These are phyloP conservation scores for Microctenopoma steveboyesi DNA, from an alignment of 2,797 vertebrate genomes.

Conservation along the genomic window DNA sequence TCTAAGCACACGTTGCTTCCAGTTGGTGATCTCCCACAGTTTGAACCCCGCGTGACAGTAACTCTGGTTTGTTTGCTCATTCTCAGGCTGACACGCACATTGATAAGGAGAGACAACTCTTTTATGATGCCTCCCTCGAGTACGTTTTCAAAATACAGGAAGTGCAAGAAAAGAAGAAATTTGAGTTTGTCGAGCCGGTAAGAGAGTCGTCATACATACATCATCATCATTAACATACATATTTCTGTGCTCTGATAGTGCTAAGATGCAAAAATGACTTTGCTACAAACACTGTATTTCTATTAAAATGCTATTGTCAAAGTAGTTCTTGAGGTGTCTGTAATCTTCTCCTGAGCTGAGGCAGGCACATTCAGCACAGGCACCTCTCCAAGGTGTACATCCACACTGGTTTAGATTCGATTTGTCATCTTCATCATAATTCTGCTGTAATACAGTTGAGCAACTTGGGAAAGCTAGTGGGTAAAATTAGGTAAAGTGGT, in stretches of 20 bases:
- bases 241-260: conserved; percentile 7
- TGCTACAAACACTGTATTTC: background rate
- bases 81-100: conserved; percentile 94
- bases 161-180: conserved; percentile 99
- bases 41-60: conserved; percentile 22
- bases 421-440: conserved; percentile 36
- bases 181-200: conserved; percentile 99
- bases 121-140: conserved; percentile 97
- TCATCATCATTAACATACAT: background rate
- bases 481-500: conserved; percentile 40
- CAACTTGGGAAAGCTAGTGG: conserved; percentile 22
- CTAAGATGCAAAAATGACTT: conserved; percentile 21
- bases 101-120: conserved; percentile 94
- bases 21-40: conserved; percentile 21
- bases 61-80: conserved; percentile 60
- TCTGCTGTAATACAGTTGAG: conserved; percentile 22
- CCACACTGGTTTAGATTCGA: background rate
- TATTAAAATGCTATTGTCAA: conserved; percentile 10
- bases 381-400: conserved; percentile 23
- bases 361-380: background rate
- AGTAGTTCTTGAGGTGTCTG: conserved; percentile 35
- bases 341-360: conserved; percentile 13
- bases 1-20: conserved; percentile 26
- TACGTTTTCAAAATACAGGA: conserved; percentile 99
- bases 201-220: conserved; percentile 47